Percentiles rank a stretch among this genome's conserved stretches.
phyloP scores from a whole-genome alignment of 1,140 invertebrate genomes.

The Drosophila novamexicana region DNA sequence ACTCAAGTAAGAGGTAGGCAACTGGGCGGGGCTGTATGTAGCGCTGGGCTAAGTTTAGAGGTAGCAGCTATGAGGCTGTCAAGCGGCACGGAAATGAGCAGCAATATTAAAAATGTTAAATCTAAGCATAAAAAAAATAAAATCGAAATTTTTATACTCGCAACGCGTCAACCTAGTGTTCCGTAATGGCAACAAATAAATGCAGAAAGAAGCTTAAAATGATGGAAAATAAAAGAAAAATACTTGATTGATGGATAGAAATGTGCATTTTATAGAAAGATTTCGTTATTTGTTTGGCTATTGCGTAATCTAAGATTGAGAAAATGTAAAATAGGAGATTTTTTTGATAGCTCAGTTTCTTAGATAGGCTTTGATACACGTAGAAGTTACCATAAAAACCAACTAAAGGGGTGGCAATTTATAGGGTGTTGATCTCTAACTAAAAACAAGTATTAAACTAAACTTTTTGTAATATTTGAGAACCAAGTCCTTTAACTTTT shows the following conservation, averaged over 20 bases:
- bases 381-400: not conserved
- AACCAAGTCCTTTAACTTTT: no score
- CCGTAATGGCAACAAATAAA: conserved; percentile 2
- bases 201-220: conserved; percentile 1
- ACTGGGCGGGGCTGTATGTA: not conserved
- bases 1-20: conserved; percentile 20
- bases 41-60: not conserved
- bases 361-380: not conserved
- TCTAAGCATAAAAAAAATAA: conserved; percentile 40
- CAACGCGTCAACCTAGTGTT: conserved; percentile 7
- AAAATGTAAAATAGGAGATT: not conserved
- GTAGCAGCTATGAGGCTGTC: conserved; percentile 17
- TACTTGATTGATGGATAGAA: conserved; percentile 27
- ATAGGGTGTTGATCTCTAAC: no score
- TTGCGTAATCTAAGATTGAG: not conserved
- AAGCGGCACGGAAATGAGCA: conserved; percentile 58
- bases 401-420: no score
- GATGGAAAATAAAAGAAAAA: conserved; percentile 8
- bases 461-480: no score
- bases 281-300: not conserved
- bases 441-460: no score
- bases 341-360: no score
- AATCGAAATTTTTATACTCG: conserved; percentile 18
- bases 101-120: conserved; percentile 72
- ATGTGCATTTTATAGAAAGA: conserved; percentile 18